Evolutionary conservation across 1,140 invertebrate genomes (phyloP), one percentile per base, ranked within the genome.

Genomic region (Agraylea sexmaculata): DNA sequence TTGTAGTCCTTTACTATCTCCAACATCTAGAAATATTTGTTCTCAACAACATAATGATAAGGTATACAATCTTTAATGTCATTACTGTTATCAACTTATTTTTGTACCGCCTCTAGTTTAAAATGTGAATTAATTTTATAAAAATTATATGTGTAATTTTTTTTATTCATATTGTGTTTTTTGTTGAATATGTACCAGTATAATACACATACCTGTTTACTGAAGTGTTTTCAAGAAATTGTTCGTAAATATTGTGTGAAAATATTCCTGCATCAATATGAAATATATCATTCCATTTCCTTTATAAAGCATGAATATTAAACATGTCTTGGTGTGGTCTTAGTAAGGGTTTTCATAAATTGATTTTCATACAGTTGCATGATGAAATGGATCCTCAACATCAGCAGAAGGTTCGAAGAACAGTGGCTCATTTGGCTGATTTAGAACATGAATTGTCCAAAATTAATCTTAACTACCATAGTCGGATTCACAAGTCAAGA

Each of bases 401-500:
- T 25, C 50, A 42, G 25, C 42, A 51, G 38, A 50, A 50, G 34
- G 31, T 38, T 33, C 42, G 52, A 21, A 45, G 56, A 3, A 62
- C 62, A 47, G 64, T 57, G 30, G 56, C 57, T 7, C 55, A 57
- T 20, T 51, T 66, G 12, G 59, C 64, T 3, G 60, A 62, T 36
- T 55, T 66, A 16, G 64, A 65, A 46, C 61, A 66, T 51, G 58
- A 66, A 54, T 60, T 66, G 41, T 61, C 59, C 54, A 66, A 66
- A 52, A 66, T 66, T 51, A 63, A 60, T 37, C 53, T 63, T 43
- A 58, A 66, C 51, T 64, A 64, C 54, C 58, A 54, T 27, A 55
- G 59, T 8, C 56, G 58, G 38, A 53, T 54, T 23, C 49, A 51
- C 32, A n/a, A n/a, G n/a, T n/a, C n/a, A n/a, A n/a, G n/a, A n/a